These are phyloP conservation scores for Koerneria pararmatus DNA, from an alignment of 2,888 invertebrate species.

Conservation along the genomic window DNA sequence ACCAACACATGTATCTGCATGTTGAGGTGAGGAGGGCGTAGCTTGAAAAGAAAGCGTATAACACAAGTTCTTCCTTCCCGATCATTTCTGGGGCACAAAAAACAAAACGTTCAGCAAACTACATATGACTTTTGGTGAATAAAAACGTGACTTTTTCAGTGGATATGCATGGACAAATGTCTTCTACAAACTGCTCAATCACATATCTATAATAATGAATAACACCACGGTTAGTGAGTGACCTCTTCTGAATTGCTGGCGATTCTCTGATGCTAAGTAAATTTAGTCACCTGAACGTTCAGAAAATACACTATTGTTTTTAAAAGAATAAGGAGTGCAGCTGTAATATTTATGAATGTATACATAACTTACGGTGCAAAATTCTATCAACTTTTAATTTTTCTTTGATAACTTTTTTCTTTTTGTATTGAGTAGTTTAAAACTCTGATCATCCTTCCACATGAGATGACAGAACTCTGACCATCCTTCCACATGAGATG, in stretches of 20 bases:
- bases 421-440: too few relatives aligned
- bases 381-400: too few relatives aligned
- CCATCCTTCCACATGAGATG: too few relatives aligned
- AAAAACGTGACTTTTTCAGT: constrained; percentile 67
- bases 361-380: too few relatives aligned
- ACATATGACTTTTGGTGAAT: not conserved
- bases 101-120: not conserved
- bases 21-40: constrained; percentile 61
- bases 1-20: constrained; percentile 73
- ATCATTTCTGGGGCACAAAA: not conserved
- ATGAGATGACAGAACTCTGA: too few relatives aligned
- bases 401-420: too few relatives aligned
- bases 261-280: not conserved
- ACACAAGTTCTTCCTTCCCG: too few relatives aligned
- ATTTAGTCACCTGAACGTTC: not conserved
- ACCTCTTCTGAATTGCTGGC: not conserved
- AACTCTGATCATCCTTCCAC: too few relatives aligned
- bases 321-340: too few relatives aligned
- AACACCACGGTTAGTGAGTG: constrained; percentile 36
- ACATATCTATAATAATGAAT: constrained; percentile 74
- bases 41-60: not conserved
- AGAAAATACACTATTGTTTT: too few relatives aligned
- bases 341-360: too few relatives aligned
- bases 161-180: constrained; percentile 93
- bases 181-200: constrained; percentile 82